Conservation (phyloP, 2,113 vertebrate species). For the Megalops atlanticus region DNA sequence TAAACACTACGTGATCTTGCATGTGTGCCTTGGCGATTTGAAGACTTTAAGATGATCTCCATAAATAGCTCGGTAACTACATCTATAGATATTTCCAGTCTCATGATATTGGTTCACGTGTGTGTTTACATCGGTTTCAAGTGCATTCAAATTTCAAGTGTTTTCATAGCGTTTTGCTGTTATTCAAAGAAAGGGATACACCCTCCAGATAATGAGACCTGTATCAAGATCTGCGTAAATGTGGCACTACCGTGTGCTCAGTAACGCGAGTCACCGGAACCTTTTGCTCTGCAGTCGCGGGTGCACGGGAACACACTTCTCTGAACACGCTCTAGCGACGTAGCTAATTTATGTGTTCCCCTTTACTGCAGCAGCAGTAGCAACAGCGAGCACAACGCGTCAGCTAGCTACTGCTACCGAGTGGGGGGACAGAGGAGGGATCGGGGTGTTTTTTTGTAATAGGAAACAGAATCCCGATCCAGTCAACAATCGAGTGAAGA, state of each 20-base stretch:
- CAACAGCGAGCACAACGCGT: constrained; percentile 19
- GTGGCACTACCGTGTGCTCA: background rate
- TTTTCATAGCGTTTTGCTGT: too few relatives aligned
- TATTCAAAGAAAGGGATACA: background rate
- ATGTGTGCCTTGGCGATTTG: too few relatives aligned
- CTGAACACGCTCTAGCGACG: constrained; percentile 17
- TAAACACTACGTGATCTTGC: too few relatives aligned
- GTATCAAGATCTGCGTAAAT: too few relatives aligned
- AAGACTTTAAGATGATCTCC: too few relatives aligned
- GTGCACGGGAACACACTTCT: background rate
- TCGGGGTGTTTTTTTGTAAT: background rate
- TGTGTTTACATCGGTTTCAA: too few relatives aligned
- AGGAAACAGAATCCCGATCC: constrained; percentile 19
- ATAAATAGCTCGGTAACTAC: too few relatives aligned
- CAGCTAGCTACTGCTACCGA: background rate
- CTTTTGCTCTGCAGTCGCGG: background rate
- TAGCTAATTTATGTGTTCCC: constrained; percentile 1
- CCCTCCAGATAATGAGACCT: too few relatives aligned
- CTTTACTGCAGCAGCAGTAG: constrained; percentile 13
- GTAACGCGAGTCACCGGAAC: background rate
- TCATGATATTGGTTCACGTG: too few relatives aligned
- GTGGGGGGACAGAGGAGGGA: background rate
- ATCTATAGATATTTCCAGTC: too few relatives aligned
- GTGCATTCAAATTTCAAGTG: too few relatives aligned
- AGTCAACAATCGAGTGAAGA: background rate